These are phyloP conservation scores for Pandemis corylana DNA, from an alignment of 2,888 invertebrate genomes.

Conservation along the genomic window DNA sequence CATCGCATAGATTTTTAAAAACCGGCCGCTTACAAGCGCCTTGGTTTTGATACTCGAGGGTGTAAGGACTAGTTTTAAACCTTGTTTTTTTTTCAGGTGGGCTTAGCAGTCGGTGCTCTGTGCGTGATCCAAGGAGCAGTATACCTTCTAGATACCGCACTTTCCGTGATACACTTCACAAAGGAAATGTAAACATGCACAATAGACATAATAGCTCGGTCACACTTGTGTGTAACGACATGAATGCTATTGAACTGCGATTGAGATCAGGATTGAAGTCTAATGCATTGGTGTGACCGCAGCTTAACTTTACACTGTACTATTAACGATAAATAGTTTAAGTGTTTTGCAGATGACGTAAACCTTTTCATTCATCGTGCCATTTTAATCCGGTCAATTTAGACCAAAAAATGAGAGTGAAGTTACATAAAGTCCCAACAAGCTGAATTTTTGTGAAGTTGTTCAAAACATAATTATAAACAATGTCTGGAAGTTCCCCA, in stretches of 20 bases:
- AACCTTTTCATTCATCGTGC: constrained; percentile 20
- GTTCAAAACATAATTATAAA: too few relatives aligned
- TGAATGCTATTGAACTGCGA: neutral
- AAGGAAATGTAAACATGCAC: constrained; percentile 84
- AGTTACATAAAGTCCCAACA: too few relatives aligned
- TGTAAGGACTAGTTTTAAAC: neutral
- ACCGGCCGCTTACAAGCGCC: neutral
- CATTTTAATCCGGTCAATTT: too few relatives aligned
- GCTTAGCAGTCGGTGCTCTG: constrained; percentile 91
- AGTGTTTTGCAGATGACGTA: constrained; percentile 20
- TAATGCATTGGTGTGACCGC: neutral
- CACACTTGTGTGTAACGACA: neutral
- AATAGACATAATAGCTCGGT: neutral
- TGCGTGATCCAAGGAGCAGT: constrained; percentile 92
- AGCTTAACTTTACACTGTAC: constrained; percentile 6
- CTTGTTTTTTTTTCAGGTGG: constrained; percentile 81
- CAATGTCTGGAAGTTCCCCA: too few relatives aligned
- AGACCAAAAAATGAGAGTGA: too few relatives aligned
- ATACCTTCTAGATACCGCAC: constrained; percentile 91
- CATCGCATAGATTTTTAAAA: neutral
- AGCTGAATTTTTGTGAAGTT: too few relatives aligned
- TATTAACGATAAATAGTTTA: constrained; percentile 26
- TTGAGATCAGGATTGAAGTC: neutral
- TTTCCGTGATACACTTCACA: constrained; percentile 90
- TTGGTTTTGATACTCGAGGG: neutral